Conservation (phyloP, 2,113 vertebrate species). For the Microcebus jonahi region DNA sequence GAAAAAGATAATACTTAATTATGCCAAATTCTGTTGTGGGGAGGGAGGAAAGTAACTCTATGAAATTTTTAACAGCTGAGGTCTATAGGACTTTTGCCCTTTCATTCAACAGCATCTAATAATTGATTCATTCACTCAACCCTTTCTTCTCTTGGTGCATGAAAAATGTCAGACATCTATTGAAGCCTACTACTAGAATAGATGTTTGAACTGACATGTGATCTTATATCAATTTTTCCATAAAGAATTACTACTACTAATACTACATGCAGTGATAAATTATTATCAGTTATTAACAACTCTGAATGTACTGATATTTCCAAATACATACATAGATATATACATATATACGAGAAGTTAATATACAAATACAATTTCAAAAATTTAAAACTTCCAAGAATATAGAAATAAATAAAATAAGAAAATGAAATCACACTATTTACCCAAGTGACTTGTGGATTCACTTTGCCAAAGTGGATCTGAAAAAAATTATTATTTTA, state of each 20-base stretch:
- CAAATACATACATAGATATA: neutral
- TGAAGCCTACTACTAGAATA: neutral
- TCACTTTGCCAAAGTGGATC: neutral
- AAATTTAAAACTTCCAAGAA: neutral
- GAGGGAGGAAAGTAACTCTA: neutral
- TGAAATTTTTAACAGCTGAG: neutral
- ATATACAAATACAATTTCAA: neutral
- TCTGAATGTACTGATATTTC: neutral
- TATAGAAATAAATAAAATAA: neutral
- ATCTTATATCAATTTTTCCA: neutral
- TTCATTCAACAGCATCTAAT: neutral
- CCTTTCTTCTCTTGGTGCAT: neutral
- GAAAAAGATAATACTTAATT: neutral
- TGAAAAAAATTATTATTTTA: neutral
- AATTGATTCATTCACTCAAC: neutral
- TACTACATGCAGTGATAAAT: neutral
- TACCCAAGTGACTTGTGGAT: neutral
- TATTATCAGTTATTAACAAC: neutral
- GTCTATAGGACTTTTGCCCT: neutral
- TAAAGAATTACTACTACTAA: neutral
- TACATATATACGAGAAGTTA: neutral
- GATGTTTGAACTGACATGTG: neutral
- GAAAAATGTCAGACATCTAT: neutral
- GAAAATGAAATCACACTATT: neutral
- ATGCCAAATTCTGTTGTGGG: neutral